Evolutionary conservation across 2,888 invertebrate species (phyloP).

Genomic region (Chrysotoxum bicinctum): DNA sequence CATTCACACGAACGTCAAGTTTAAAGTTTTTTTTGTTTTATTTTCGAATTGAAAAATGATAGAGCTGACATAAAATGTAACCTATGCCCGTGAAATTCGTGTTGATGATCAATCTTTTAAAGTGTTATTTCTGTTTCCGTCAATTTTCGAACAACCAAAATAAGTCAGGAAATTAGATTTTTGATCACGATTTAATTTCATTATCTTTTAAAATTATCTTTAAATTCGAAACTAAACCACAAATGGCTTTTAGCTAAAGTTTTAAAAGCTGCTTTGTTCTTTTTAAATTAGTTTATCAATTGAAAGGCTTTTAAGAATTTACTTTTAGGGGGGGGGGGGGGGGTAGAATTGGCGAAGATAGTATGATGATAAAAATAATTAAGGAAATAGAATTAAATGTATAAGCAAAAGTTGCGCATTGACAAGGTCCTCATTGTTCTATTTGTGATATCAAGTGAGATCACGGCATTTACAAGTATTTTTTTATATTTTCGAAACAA

Average conservation of each 20-base stretch:
- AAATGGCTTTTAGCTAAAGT: not conserved
- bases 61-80: not conserved
- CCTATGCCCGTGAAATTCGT: not conserved
- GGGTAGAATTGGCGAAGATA: not conserved
- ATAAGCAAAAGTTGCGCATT: too few relatives aligned
- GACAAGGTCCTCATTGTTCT: too few relatives aligned
- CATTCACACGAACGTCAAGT: not conserved
- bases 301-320: not conserved
- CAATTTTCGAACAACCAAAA: not conserved
- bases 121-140: not conserved
- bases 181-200: not conserved
- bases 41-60: constrained; percentile 2
- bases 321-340: too few relatives aligned
- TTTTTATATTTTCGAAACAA: too few relatives aligned
- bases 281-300: not conserved
- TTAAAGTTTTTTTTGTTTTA: not conserved
- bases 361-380: not conserved
- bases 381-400: too few relatives aligned
- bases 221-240: not conserved
- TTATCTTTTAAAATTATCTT: not conserved
- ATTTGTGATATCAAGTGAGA: too few relatives aligned
- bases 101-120: not conserved
- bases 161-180: constrained; percentile 12
- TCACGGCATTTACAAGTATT: too few relatives aligned
- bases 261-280: not conserved